A percentile compares a stretch with the other conserved stretches of the same genome.
Conservation (phyloP, 2,888 invertebrate species). For the Mythimna vitellina region DNA sequence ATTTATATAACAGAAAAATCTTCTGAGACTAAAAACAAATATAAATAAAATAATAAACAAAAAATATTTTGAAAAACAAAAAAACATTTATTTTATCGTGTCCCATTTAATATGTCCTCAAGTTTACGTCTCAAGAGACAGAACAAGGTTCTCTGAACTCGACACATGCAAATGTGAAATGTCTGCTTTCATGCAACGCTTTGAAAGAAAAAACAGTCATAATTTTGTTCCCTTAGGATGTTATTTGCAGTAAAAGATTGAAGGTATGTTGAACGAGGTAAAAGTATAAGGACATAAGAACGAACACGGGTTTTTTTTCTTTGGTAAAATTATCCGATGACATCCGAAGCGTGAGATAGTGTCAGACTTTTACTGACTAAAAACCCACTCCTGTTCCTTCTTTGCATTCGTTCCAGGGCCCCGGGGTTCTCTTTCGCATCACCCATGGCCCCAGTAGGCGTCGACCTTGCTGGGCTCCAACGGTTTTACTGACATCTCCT, state of each 20-base stretch:
- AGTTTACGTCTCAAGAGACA: slow-evolving; percentile 54
- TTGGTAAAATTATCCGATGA: too few relatives aligned
- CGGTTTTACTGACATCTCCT: too few relatives aligned
- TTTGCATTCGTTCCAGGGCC: too few relatives aligned
- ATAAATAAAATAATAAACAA: not conserved
- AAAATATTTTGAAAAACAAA: not conserved
- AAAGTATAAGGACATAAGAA: not conserved
- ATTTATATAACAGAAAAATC: too few relatives aligned
- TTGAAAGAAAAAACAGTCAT: slow-evolving; percentile 12
- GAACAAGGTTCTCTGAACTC: slow-evolving; percentile 47
- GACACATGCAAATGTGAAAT: slow-evolving; percentile 49
- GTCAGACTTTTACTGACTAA: too few relatives aligned
- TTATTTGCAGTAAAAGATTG: not conserved
- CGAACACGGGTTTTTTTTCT: not conserved
- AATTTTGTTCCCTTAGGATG: not conserved
- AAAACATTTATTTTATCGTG: not conserved
- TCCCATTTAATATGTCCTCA: slow-evolving; percentile 16
- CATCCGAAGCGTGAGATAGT: too few relatives aligned
- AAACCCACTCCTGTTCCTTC: too few relatives aligned
- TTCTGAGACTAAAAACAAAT: too few relatives aligned
- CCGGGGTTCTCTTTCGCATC: too few relatives aligned
- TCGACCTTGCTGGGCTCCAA: too few relatives aligned
- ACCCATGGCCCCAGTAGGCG: too few relatives aligned
- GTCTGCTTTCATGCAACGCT: slow-evolving; percentile 19
- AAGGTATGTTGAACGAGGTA: not conserved